These are phyloP conservation scores for Gobio occitaniae DNA, from an alignment of 2,797 vertebrate genomes.

Conservation along the genomic window DNA sequence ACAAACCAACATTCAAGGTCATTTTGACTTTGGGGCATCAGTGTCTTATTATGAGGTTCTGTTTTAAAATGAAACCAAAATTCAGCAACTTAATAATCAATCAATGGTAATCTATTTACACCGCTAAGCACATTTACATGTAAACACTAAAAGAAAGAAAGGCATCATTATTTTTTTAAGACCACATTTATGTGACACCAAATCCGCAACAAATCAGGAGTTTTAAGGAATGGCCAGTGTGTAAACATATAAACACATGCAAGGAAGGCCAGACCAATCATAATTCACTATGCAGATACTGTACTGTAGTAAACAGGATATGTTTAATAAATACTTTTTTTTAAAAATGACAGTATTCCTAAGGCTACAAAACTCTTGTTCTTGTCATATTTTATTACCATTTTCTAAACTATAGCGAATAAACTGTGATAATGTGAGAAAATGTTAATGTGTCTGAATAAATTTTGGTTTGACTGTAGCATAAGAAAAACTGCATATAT, in stretches of 20 bases:
- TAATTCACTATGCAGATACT: neutral
- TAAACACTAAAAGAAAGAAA: conserved; percentile 20
- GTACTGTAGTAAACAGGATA: neutral
- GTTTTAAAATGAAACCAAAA: conserved; percentile 18
- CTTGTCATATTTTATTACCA: too few species aligned
- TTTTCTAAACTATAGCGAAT: too few species aligned
- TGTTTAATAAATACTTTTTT: neutral
- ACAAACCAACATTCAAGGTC: conserved; percentile 20
- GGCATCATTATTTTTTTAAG: neutral
- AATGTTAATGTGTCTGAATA: too few species aligned
- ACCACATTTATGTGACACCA: conserved; percentile 11
- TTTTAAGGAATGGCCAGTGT: neutral
- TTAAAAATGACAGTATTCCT: neutral
- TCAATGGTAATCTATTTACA: conserved; percentile 23
- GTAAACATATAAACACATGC: neutral
- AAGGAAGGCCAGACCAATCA: neutral
- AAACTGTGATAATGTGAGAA: too few species aligned
- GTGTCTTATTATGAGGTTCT: neutral
- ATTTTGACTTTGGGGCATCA: neutral
- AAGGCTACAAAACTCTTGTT: too few species aligned
- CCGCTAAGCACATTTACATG: neutral
- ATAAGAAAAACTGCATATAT: neutral
- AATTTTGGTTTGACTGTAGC: too few species aligned
- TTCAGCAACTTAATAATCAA: conserved; percentile 23
- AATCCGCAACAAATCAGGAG: conserved; percentile 26